Conservation (phyloP, 2,888 invertebrate genomes). For the Antheraea yamamai region DNA sequence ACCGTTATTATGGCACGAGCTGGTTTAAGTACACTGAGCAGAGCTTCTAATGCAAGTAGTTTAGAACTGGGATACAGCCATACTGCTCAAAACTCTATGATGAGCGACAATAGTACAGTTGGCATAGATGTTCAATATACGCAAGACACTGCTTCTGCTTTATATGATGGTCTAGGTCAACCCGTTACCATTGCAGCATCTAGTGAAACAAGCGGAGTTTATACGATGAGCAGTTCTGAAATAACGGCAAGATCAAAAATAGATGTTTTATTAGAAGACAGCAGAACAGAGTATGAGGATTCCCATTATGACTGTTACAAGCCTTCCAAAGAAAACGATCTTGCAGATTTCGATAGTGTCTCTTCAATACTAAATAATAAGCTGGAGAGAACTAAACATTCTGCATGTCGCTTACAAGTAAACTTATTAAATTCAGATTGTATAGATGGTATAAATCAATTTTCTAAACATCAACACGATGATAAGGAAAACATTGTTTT, state of each 20-base stretch:
- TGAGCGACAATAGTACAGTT: slow-evolving; percentile 87
- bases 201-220: slow-evolving; percentile 93
- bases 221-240: slow-evolving; percentile 88
- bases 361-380: slow-evolving; percentile 79
- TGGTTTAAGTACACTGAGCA: slow-evolving; percentile 77
- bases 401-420: slow-evolving; percentile 50
- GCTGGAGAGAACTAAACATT: slow-evolving; percentile 64
- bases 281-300: slow-evolving; percentile 72
- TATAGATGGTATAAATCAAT: slow-evolving; percentile 68
- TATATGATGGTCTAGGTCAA: slow-evolving; percentile 78
- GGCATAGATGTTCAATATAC: slow-evolving; percentile 85
- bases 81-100: slow-evolving; percentile 91
- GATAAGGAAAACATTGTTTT: slow-evolving; percentile 74
- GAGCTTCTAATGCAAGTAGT: slow-evolving; percentile 90
- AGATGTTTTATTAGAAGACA: slow-evolving; percentile 74
- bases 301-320: slow-evolving; percentile 83
- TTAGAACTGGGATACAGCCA: slow-evolving; percentile 92
- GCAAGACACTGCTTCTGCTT: slow-evolving; percentile 82
- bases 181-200: slow-evolving; percentile 85
- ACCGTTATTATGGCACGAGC: slow-evolving; percentile 89
- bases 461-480: slow-evolving; percentile 68
- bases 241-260: slow-evolving; percentile 83
- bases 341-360: slow-evolving; percentile 76
- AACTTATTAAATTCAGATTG: slow-evolving; percentile 73
- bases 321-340: slow-evolving; percentile 75